phyloP scores from a whole-genome alignment of 2,888 invertebrate genomes.

The Sarcophaga subvicina region DNA sequence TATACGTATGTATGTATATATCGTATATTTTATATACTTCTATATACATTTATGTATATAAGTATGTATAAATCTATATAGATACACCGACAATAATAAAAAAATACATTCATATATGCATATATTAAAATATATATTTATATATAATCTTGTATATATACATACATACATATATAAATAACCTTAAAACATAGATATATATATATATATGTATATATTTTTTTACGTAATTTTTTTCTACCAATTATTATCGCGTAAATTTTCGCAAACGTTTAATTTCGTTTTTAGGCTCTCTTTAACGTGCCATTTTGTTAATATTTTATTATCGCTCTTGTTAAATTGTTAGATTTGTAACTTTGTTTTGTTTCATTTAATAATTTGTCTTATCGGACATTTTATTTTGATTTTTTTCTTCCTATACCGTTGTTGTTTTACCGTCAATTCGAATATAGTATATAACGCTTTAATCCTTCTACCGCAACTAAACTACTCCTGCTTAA shows the following conservation, averaged over 20 bases:
- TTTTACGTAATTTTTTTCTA: slow-evolving; percentile 63
- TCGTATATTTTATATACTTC: neutral
- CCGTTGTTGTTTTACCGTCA: slow-evolving; percentile 22
- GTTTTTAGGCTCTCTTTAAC: neutral
- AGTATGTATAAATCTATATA: neutral
- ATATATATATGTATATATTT: slow-evolving; percentile 1
- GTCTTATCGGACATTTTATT: neutral
- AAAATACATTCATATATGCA: neutral
- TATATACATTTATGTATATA: slow-evolving; percentile 4
- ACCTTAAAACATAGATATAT: slow-evolving; percentile 36
- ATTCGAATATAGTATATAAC: slow-evolving; percentile 42
- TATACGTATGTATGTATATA: slow-evolving; percentile 13
- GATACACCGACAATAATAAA: neutral
- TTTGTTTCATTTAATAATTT: neutral
- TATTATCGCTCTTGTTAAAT: neutral
- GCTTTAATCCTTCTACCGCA: slow-evolving; percentile 64
- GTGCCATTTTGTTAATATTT: neutral
- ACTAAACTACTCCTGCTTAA: slow-evolving; percentile 63
- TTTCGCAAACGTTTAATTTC: neutral
- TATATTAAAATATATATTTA: neutral
- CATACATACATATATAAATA: slow-evolving; percentile 41
- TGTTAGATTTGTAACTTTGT: neutral
- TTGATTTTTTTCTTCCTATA: neutral
- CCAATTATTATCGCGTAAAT: neutral
- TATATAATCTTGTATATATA: neutral